Conservation (phyloP, 2,113 vertebrate species). For the Laticauda colubrina region DNA sequence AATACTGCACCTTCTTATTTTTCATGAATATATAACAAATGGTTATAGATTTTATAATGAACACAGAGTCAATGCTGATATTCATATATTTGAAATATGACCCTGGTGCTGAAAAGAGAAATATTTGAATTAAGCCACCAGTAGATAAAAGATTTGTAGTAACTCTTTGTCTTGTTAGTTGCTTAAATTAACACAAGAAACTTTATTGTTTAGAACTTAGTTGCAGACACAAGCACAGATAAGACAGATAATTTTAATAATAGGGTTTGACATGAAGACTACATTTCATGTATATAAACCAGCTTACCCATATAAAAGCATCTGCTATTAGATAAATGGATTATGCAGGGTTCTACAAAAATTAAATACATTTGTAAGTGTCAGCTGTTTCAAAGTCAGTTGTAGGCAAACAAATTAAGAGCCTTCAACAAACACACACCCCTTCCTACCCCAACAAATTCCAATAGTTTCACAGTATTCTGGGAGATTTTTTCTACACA, state of each 20-base stretch:
- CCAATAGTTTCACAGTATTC: background rate
- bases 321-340: background rate
- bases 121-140: slow-evolving; percentile 14
- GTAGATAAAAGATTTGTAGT: background rate
- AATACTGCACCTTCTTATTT: slow-evolving; percentile 11
- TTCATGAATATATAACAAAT: slow-evolving; percentile 25
- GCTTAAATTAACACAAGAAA: slow-evolving; percentile 5
- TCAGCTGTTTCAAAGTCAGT: background rate
- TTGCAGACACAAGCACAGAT: background rate
- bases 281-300: background rate
- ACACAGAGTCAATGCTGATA: slow-evolving; percentile 20
- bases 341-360: background rate
- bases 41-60: slow-evolving; percentile 25
- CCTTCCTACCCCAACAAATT: background rate
- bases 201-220: background rate
- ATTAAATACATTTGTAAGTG: background rate
- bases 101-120: background rate
- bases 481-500: background rate
- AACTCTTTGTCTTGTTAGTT: slow-evolving; percentile 12
- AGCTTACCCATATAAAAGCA: background rate
- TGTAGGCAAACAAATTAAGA: background rate
- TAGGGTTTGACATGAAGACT: background rate
- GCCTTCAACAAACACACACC: background rate
- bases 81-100: slow-evolving; percentile 12
- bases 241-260: background rate